A percentile compares a stretch with the other conserved stretches of the same genome.
phyloP scores from a whole-genome alignment of 2,113 vertebrate species.

The Anguilla rostrata region DNA sequence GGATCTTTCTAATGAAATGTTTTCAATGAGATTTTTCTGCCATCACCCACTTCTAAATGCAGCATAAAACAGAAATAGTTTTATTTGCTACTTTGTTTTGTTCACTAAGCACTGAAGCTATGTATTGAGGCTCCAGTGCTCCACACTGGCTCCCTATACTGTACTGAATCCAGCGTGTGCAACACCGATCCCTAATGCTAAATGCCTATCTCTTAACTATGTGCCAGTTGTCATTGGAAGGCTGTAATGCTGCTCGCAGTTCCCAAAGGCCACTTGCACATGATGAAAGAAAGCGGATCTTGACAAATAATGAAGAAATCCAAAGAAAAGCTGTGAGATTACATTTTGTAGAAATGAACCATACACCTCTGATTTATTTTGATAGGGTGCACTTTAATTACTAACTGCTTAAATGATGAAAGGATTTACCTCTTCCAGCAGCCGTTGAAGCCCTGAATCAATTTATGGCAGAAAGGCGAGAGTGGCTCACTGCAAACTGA shows the following conservation, averaged over 20 bases:
- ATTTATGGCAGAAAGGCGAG: neutral
- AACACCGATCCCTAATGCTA: too few species aligned
- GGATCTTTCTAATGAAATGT: too few species aligned
- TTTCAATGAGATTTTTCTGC: too few species aligned
- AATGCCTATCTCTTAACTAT: too few species aligned
- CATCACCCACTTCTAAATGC: neutral
- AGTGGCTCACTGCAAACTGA: neutral
- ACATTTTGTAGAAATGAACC: neutral
- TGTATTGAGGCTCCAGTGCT: too few species aligned
- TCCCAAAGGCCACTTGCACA: neutral
- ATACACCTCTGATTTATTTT: conserved; percentile 4
- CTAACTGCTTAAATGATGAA: conserved; percentile 5
- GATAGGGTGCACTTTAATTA: conserved; percentile 13
- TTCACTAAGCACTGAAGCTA: too few species aligned
- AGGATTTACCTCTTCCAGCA: neutral
- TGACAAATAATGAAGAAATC: conserved; percentile 4
- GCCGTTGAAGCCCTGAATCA: neutral
- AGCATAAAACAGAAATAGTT: neutral
- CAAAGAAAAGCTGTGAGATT: conserved; percentile 5
- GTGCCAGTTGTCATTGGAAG: too few species aligned
- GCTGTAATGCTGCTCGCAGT: neutral
- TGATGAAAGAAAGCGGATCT: neutral
- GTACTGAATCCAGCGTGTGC: too few species aligned
- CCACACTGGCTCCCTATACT: too few species aligned
- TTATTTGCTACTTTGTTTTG: neutral